phyloP scores from a whole-genome alignment of 1,140 invertebrate genomes.

The Akabosia matsudoensis region DNA sequence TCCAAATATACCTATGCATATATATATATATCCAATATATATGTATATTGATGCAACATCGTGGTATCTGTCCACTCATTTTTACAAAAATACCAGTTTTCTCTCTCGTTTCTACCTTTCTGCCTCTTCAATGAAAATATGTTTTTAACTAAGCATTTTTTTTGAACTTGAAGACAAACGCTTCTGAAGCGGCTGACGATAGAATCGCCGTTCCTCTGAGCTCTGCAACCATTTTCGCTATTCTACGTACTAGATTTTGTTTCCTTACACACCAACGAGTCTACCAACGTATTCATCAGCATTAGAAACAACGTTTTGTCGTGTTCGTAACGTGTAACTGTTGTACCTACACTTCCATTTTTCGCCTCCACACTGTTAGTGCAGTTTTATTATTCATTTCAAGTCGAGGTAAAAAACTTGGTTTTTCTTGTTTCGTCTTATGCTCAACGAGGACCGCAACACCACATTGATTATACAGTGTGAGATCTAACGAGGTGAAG shows the following conservation, averaged over 20 bases:
- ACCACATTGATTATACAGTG: slow-evolving; percentile 36
- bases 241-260: not conserved
- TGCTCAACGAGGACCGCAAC: not conserved
- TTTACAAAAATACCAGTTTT: too few relatives aligned
- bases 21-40: too few relatives aligned
- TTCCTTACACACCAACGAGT: not conserved
- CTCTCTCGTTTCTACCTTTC: slow-evolving; percentile 1
- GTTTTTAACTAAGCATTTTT: not conserved
- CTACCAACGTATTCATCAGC: not conserved
- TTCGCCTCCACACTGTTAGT: not conserved
- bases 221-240: not conserved
- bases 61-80: not conserved
- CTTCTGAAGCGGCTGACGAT: not conserved
- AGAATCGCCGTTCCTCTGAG: slow-evolving; percentile 3
- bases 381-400: slow-evolving; percentile 24
- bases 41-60: too few relatives aligned
- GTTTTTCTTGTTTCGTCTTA: slow-evolving; percentile 1
- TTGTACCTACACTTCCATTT: not conserved
- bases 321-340: not conserved
- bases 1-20: too few relatives aligned
- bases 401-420: not conserved
- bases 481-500: slow-evolving; percentile 44
- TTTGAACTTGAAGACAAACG: not conserved
- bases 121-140: not conserved
- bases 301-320: not conserved